Base-by-base conservation (phyloP, 2,888 invertebrate genomes). In the Drosophila tanythrix region DNA sequence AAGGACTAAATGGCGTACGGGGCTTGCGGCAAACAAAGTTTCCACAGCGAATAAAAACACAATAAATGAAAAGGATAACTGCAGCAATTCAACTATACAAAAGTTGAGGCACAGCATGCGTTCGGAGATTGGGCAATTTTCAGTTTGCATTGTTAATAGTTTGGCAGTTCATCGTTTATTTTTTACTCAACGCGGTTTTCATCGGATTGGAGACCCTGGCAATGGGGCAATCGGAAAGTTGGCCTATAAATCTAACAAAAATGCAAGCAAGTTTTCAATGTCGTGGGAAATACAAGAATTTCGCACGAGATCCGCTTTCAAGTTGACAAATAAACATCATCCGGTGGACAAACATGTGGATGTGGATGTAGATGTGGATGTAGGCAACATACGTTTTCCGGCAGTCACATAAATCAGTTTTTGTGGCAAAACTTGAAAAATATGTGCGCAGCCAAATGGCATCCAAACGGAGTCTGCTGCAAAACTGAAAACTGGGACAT, bases 311-410 rank as follows among this genome's bases (percentile, higher is more conserved):
- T 90, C 81, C 89, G 89, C 83, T 83, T 88, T 79, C 82, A 84
- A 91, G 82, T 90, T 91, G 89, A 90, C 90, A 91, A 82, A 90
- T 90, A 87, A 91, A 84, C 87, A 89, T 88, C 85, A 86, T 85
- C 89, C 88, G 85, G 84, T 65, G 76, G 63, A 74, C 82, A 89
- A 83, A 83, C 89, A 88, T 21, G 13, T 6, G 29, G 27, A 8
- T 63, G 29, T 40, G 21, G 13, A 57, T 25, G 29, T 6, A 59
- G 27, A 8, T 51, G 56, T 56, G 67, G 56, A 56, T 59, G 69
- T 53, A 51, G 76, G 65, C 74, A 76, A 59, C 77, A 78, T 67
- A 81, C 82, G 81, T 65, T 78, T 81, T 78, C 68, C 55, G 73
- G 82, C 88, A 83, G 62, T 79, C 84, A 79, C 84, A 85, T 85